phyloP scores from a whole-genome alignment of 2,888 invertebrate species.

The Acleris emargana region DNA sequence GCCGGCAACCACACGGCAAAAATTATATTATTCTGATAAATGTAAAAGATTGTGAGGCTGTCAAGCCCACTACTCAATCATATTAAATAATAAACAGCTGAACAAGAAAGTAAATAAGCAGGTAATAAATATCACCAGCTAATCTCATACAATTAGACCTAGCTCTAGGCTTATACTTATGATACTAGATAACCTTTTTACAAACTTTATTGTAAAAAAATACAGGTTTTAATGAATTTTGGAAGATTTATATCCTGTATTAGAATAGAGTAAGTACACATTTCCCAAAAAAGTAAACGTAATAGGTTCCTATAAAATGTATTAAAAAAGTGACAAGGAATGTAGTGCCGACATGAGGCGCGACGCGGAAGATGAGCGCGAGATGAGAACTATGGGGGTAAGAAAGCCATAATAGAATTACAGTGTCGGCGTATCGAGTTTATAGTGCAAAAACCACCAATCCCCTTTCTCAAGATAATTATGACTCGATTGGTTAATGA shows the following conservation, averaged over 20 bases:
- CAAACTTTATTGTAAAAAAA: not conserved
- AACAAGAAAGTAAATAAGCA: not conserved
- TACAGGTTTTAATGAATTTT: no score
- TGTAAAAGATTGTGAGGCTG: not conserved
- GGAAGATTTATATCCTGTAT: no score
- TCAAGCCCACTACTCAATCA: not conserved
- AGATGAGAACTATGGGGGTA: slow-evolving; percentile 29
- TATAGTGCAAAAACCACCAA: slow-evolving; percentile 34
- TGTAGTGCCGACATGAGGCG: slow-evolving; percentile 19
- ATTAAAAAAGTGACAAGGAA: slow-evolving; percentile 10
- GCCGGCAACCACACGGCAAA: no score
- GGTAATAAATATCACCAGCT: not conserved
- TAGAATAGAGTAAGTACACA: not conserved
- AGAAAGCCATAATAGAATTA: slow-evolving; percentile 36
- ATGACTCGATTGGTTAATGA: slow-evolving; percentile 17
- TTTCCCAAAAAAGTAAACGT: not conserved
- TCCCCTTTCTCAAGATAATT: slow-evolving; percentile 36
- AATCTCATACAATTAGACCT: not conserved
- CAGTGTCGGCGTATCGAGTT: slow-evolving; percentile 24
- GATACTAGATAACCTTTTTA: not conserved
- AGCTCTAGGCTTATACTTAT: not conserved
- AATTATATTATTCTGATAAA: not conserved
- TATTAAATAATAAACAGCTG: no score
- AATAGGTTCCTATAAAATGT: no score
- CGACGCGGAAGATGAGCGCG: slow-evolving; percentile 28